These are phyloP conservation scores for Lophotis ruficrista DNA, from an alignment of 2,113 vertebrate genomes.

Conservation along the genomic window DNA sequence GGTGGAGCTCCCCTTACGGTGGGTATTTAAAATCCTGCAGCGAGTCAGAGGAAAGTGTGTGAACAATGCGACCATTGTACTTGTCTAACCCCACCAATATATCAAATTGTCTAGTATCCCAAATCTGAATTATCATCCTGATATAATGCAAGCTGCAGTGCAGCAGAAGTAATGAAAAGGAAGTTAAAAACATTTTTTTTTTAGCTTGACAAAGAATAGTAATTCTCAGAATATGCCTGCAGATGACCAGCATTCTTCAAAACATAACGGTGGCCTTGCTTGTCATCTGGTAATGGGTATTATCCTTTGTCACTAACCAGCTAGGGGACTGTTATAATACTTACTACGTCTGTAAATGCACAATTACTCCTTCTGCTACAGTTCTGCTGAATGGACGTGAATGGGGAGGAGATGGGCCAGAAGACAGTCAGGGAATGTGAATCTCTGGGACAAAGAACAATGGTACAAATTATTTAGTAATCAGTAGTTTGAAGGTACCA, in stretches of 20 bases:
- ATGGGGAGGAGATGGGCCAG: not conserved
- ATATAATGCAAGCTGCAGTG: not conserved
- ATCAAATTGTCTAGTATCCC: not conserved
- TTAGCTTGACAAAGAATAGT: not conserved
- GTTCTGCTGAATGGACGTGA: not conserved
- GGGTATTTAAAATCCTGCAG: constrained; percentile 6
- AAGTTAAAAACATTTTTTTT: not conserved
- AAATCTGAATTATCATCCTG: not conserved
- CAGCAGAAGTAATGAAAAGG: not conserved
- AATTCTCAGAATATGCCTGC: not conserved
- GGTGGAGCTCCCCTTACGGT: not conserved
- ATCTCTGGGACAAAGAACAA: not conserved
- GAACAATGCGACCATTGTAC: constrained; percentile 28
- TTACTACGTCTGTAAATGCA: not conserved
- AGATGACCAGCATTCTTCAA: not conserved
- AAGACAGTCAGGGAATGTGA: not conserved
- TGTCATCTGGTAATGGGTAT: not conserved
- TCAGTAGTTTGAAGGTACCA: not conserved
- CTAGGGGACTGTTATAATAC: not conserved
- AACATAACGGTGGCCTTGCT: not conserved
- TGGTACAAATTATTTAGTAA: not conserved
- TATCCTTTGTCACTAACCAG: not conserved
- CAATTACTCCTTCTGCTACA: not conserved
- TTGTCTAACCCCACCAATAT: not conserved
- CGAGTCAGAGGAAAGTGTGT: constrained; percentile 14